Evolutionary conservation across 2,797 vertebrate genomes (phyloP).

Genomic region (Otolemur crassicaudatus): DNA sequence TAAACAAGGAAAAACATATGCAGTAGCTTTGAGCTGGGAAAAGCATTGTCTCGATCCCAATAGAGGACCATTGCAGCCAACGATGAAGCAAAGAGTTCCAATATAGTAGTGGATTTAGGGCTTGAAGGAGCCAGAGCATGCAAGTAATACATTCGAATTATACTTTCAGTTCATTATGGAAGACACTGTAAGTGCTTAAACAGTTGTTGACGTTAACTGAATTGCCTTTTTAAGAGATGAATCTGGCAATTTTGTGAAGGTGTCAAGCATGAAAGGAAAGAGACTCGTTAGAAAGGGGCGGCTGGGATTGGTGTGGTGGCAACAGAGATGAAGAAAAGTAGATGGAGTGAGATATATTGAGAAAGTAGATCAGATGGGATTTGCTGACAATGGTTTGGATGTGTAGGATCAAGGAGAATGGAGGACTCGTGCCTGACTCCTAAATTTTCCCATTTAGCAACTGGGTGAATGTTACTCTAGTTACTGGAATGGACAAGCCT

Average conservation of each 20-base stretch:
- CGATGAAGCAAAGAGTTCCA: neutral
- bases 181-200: neutral
- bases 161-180: neutral
- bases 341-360: neutral
- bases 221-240: neutral
- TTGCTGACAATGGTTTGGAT: neutral
- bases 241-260: neutral
- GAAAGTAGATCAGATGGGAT: neutral
- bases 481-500: neutral
- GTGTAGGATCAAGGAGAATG: neutral
- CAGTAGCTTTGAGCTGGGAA: neutral
- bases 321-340: neutral
- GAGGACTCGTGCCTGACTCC: neutral
- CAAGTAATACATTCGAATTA: neutral
- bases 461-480: neutral
- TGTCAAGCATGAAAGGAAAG: neutral
- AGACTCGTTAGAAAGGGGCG: neutral
- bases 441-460: neutral
- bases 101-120: neutral
- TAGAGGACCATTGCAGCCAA: neutral
- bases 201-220: neutral
- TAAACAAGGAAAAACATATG: neutral
- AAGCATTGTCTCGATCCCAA: neutral
- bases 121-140: neutral
- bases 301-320: neutral